A percentile compares a stretch with the other conserved stretches of the same genome.
phyloP scores from a whole-genome alignment of 2,797 vertebrate genomes.

The Lerista edwardsae region DNA sequence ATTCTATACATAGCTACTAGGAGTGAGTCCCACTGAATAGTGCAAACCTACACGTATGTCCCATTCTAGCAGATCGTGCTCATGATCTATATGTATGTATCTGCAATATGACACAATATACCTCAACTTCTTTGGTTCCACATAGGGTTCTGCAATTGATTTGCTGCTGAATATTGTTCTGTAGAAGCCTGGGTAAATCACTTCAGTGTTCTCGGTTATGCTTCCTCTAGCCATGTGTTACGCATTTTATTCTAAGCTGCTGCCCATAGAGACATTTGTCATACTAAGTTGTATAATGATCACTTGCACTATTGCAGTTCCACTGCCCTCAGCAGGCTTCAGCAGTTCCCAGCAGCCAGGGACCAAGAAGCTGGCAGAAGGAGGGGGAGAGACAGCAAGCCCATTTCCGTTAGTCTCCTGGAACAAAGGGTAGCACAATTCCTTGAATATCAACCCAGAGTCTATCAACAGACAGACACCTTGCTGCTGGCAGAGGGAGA shows the following conservation, averaged over 20 bases:
- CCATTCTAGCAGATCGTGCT: too few relatives aligned
- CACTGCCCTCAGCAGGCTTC: neutral
- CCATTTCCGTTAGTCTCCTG: neutral
- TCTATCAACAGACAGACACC: neutral
- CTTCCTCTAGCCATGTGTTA: neutral
- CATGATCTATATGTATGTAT: too few relatives aligned
- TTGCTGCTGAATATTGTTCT: neutral
- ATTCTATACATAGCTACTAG: too few relatives aligned
- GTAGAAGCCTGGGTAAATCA: neutral
- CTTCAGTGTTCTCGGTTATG: neutral
- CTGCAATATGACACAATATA: neutral
- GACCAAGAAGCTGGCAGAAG: neutral
- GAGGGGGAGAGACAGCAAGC: neutral
- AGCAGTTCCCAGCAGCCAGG: neutral
- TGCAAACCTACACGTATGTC: too few relatives aligned
- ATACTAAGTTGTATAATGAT: neutral
- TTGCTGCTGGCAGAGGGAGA: neutral
- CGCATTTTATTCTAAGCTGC: neutral
- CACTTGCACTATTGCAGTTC: neutral
- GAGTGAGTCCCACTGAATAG: too few relatives aligned
- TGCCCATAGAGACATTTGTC: neutral
- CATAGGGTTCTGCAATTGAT: neutral
- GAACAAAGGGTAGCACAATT: neutral
- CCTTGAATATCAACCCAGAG: neutral
- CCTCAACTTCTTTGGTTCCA: neutral